Conservation (phyloP, 1,140 invertebrate species). For the Pteromalus puparum region DNA sequence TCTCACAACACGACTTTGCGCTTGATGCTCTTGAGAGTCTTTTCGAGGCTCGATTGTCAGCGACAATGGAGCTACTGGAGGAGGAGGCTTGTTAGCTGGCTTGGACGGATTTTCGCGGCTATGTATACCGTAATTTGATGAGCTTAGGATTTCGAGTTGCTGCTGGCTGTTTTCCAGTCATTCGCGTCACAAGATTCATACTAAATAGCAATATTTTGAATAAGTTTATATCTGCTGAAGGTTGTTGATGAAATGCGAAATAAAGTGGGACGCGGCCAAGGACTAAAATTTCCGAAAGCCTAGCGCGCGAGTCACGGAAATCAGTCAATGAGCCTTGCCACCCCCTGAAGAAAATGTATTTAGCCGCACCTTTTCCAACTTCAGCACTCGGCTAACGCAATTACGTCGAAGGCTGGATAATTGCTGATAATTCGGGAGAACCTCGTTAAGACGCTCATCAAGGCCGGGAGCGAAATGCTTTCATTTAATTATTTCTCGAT, state of each 20-base stretch:
- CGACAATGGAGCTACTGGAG: constrained; percentile 18
- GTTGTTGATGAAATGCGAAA: not conserved
- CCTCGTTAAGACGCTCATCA: constrained; percentile 76
- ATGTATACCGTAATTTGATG: not conserved
- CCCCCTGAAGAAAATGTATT: constrained; percentile 67
- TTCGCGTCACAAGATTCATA: too few species aligned
- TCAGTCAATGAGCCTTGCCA: constrained; percentile 47
- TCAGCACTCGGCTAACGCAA: constrained; percentile 68
- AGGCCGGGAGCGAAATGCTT: constrained; percentile 70
- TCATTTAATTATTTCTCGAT: constrained; percentile 74
- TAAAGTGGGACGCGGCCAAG: not conserved
- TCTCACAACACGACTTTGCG: constrained; percentile 22
- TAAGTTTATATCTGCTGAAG: too few species aligned
- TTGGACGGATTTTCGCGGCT: not conserved
- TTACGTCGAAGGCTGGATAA: constrained; percentile 74
- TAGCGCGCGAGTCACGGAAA: constrained; percentile 31
- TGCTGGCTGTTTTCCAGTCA: too few species aligned
- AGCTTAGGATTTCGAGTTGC: not conserved
- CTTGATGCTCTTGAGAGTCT: not conserved
- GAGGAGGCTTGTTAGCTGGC: constrained; percentile 16
- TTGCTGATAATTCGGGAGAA: constrained; percentile 75
- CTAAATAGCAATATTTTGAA: too few species aligned
- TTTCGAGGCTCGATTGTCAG: constrained; percentile 29
- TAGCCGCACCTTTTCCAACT: constrained; percentile 72
- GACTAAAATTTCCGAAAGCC: too few species aligned